These are phyloP conservation scores for Thymelicus lineola DNA, from an alignment of 2,888 invertebrate species.

Conservation along the genomic window DNA sequence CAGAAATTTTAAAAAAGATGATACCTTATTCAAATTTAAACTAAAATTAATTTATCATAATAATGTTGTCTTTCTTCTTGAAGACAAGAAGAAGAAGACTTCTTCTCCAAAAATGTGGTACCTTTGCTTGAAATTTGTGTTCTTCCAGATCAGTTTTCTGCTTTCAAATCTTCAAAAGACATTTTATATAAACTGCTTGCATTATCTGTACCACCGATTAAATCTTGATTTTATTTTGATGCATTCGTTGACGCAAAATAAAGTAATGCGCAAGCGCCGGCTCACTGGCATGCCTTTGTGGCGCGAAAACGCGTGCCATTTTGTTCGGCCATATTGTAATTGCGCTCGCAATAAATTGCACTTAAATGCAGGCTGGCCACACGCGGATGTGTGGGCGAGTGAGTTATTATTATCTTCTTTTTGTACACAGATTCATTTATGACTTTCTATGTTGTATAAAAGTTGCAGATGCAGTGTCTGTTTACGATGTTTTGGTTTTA, in stretches of 20 bases:
- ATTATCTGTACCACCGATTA: background rate
- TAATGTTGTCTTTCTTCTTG: no score
- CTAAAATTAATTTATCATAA: no score
- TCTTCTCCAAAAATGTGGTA: no score
- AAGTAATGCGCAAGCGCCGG: conserved; percentile 51
- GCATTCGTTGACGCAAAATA: conserved; percentile 9
- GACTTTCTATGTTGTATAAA: background rate
- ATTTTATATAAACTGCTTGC: background rate
- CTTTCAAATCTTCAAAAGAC: no score
- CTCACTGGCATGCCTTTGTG: conserved; percentile 58
- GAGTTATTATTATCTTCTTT: conserved; percentile 48
- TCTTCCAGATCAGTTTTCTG: no score
- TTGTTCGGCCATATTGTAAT: conserved; percentile 63
- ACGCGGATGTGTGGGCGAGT: conserved; percentile 61
- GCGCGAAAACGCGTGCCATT: conserved; percentile 52
- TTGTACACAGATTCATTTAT: conserved; percentile 10
- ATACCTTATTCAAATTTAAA: no score
- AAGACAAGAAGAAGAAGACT: no score
- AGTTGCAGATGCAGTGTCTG: background rate
- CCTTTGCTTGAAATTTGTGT: no score
- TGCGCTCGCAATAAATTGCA: conserved; percentile 56
- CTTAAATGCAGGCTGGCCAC: conserved; percentile 57
- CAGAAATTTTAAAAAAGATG: background rate
- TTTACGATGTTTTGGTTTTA: background rate
- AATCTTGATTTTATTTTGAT: conserved; percentile 6